These are phyloP conservation scores for Dromas ardeola DNA, from an alignment of 2,113 vertebrate species.

Conservation along the genomic window DNA sequence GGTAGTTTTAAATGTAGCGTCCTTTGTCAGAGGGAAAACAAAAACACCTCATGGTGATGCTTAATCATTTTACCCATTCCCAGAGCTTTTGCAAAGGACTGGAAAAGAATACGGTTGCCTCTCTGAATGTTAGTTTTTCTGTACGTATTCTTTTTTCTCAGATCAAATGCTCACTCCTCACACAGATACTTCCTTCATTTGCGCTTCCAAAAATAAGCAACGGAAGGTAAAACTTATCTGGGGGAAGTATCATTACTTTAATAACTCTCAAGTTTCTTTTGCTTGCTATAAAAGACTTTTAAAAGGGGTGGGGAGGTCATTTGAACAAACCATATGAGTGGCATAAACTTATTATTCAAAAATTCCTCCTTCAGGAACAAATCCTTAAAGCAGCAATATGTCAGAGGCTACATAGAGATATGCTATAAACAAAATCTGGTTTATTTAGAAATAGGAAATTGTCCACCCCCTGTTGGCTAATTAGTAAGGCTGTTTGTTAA, in stretches of 20 bases:
- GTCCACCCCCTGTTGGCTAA: background rate
- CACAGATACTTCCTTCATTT: background rate
- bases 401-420: background rate
- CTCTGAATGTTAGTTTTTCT: conserved; percentile 1
- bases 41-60: background rate
- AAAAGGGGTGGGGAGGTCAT: background rate
- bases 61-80: conserved; percentile 10
- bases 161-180: background rate
- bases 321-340: background rate
- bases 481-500: background rate
- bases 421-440: background rate
- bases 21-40: conserved; percentile 13
- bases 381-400: background rate
- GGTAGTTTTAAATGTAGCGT: conserved; percentile 60
- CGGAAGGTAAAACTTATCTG: background rate
- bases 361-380: background rate
- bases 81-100: background rate
- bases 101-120: conserved; percentile 10
- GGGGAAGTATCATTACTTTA: background rate
- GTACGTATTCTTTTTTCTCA: background rate
- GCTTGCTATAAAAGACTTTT: background rate
- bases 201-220: background rate
- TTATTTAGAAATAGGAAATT: conserved; percentile 1
- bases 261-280: background rate
- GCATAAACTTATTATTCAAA: background rate